Percentiles rank a stretch among this genome's conserved stretches.
Conservation (phyloP, 2,797 vertebrate genomes). For the Ibycter americanus region DNA sequence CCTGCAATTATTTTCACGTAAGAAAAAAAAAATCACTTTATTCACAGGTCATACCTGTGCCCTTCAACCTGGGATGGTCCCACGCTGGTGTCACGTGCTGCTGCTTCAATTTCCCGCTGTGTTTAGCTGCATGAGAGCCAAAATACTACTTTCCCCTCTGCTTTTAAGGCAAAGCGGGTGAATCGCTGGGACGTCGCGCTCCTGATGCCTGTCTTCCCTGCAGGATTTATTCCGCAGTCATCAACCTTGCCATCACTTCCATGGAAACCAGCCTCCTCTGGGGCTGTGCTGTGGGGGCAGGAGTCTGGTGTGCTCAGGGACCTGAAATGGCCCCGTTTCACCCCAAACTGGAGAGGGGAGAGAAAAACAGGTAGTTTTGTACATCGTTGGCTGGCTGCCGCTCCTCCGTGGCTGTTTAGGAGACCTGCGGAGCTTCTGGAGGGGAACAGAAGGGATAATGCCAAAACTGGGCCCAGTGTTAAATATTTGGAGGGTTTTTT, state of each 20-base stretch:
- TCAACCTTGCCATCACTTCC: not conserved
- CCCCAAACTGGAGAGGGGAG: not conserved
- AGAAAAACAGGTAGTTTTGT: not conserved
- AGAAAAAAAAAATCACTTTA: not conserved
- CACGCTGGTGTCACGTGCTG: fast-evolving
- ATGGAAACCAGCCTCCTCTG: fast-evolving
- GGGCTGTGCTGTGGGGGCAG: not conserved
- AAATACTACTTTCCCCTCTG: not conserved
- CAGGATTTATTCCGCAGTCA: not conserved
- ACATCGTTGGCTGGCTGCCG: fast-evolving
- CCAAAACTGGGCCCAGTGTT: fast-evolving
- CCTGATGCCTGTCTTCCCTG: too few species aligned
- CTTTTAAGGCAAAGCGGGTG: not conserved
- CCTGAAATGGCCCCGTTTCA: not conserved
- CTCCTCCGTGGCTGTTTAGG: not conserved
- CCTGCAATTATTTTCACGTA: not conserved
- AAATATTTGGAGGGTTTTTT: not conserved
- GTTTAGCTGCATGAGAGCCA: not conserved
- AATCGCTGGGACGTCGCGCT: too few species aligned
- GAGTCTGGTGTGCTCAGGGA: fast-evolving
- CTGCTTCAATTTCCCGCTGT: not conserved
- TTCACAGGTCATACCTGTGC: fast-evolving
- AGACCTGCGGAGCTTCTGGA: fast-evolving
- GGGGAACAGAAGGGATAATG: too few species aligned
- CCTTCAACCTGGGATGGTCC: not conserved